Base-by-base conservation (phyloP, 1,140 invertebrate species). In the Bombus haemorrhoidalis region DNA sequence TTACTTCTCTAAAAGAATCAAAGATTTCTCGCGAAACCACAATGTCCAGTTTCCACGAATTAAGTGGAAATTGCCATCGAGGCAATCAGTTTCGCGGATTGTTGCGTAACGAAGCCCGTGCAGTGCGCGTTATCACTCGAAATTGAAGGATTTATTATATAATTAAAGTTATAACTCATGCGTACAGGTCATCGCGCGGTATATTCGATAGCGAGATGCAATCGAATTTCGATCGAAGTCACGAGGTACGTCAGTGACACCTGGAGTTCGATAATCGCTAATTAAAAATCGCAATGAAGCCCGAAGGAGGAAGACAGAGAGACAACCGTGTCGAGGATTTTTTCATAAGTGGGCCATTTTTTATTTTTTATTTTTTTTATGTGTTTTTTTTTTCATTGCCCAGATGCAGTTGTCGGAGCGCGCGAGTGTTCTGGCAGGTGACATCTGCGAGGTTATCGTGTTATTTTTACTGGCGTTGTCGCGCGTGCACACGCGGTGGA, bases 381-480 rank as follows among this genome's bases (percentile, higher is more conserved):
- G 1, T 15, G 18, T 43, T 34, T 57, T 68, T 34, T 28, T 83
- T 59, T 41, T 39, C 85, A 89, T 91, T 82, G 77, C 75, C 88
- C 88, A 89, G 80, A 89, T 89, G 84, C 85, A 89, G 84, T 89
- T 89, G 87, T 89, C 80, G 72, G 77, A 53, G 47, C 59, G 72
- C 74, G 80, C 80, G 83, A 91, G 75, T 83, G 80, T 79, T 74
- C 90, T 84, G 87, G 86, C 90, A 91, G 87, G 75, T 91, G 89
- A 91, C 90, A 87, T 87, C 87, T 73, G 87, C 90, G 76, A 77
- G 68, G 64, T 83, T 86, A 81, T 85, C 83, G 87, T 74, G 87
- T 91, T 91, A 91, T 91, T 91, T 91, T 91, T 87, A 85, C 82
- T 79, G 77, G 64, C 76, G 77, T 79, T 78, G 64, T 57, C 76